Percentiles rank a stretch among this genome's conserved stretches.
These are phyloP conservation scores for Nycticryphes semicollaris DNA, from an alignment of 2,113 vertebrate species.

Conservation along the genomic window DNA sequence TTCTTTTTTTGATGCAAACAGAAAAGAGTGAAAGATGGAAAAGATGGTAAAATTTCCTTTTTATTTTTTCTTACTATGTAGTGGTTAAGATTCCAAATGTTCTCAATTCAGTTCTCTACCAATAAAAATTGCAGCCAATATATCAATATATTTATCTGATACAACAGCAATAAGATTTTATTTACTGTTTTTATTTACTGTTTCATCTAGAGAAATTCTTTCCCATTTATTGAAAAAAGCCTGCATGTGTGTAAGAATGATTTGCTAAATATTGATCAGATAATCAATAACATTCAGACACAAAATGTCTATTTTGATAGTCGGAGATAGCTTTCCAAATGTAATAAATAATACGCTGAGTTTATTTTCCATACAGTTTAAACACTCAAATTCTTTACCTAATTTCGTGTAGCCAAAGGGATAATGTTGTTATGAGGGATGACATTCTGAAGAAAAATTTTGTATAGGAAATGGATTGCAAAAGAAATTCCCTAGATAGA, in stretches of 20 bases:
- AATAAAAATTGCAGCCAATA: background rate
- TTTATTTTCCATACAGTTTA: background rate
- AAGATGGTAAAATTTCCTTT: background rate
- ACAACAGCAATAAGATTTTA: background rate
- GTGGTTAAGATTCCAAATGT: background rate
- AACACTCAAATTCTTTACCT: background rate
- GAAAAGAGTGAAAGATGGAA: background rate
- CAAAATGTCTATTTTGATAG: background rate
- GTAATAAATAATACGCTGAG: background rate
- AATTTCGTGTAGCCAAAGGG: background rate
- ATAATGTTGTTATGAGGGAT: background rate
- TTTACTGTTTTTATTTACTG: background rate
- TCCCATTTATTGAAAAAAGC: background rate
- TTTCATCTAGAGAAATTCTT: background rate
- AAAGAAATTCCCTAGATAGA: background rate
- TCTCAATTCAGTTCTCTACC: background rate
- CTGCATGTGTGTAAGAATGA: accelerated
- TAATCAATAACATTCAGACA: background rate
- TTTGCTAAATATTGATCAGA: background rate
- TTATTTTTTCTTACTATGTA: background rate
- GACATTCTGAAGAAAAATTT: background rate
- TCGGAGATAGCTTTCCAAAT: background rate
- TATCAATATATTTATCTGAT: background rate
- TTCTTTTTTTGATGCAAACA: accelerated
- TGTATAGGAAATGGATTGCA: background rate